These are phyloP conservation scores for Cheilosia urbana DNA, from an alignment of 2,888 invertebrate species.

Conservation along the genomic window DNA sequence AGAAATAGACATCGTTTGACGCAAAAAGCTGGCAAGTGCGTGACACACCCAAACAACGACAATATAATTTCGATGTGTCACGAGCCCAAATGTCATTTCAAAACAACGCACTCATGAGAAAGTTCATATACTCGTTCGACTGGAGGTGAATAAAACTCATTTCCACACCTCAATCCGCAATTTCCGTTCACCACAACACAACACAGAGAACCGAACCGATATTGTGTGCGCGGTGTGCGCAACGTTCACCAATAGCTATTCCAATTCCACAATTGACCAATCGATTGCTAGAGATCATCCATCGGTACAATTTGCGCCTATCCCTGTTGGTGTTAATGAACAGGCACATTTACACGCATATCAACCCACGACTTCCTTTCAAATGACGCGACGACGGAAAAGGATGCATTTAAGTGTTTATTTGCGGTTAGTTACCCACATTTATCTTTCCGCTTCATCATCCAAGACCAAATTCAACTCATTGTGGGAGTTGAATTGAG, in stretches of 20 bases:
- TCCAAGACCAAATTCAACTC: constrained; percentile 13
- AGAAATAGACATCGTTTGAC: no score
- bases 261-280: constrained; percentile 54
- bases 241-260: background rate
- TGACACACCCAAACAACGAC: no score
- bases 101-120: background rate
- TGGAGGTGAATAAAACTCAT: background rate
- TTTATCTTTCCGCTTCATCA: constrained; percentile 56
- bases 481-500: constrained; percentile 60
- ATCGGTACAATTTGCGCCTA: background rate
- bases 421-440: constrained; percentile 73
- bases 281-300: constrained; percentile 25
- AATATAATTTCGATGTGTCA: no score
- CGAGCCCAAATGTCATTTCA: background rate
- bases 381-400: constrained; percentile 42
- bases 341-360: constrained; percentile 52
- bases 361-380: constrained; percentile 73
- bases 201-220: background rate
- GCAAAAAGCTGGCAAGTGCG: no score
- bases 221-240: background rate
- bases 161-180: constrained; percentile 25
- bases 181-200: constrained; percentile 43
- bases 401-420: constrained; percentile 73
- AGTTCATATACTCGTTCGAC: background rate
- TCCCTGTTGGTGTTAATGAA: constrained; percentile 11